These are phyloP conservation scores for Harlomillsia oculata DNA, from an alignment of 1,140 invertebrate genomes.

Conservation along the genomic window DNA sequence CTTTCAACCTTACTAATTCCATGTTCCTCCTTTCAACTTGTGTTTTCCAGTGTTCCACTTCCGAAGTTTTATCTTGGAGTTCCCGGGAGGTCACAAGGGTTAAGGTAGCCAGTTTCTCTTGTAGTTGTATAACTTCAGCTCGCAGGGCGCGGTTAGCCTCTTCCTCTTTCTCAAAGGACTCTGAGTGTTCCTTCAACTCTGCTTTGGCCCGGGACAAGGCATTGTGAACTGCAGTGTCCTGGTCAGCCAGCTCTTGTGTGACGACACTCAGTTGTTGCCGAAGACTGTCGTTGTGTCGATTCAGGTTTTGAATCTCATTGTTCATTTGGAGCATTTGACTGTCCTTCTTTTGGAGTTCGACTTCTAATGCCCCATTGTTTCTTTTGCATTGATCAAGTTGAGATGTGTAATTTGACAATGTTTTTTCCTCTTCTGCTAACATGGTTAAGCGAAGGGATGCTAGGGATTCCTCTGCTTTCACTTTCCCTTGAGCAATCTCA, in stretches of 20 bases:
- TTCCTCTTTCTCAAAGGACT: conserved; percentile 25
- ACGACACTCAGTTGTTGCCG: background rate
- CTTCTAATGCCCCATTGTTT: background rate
- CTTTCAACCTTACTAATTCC: conserved; percentile 21
- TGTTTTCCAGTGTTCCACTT: conserved; percentile 22
- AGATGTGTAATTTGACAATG: background rate
- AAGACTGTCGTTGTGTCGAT: background rate
- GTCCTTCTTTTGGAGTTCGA: background rate
- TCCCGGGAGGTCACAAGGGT: conserved; percentile 14
- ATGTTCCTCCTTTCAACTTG: conserved; percentile 21
- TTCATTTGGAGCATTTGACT: background rate
- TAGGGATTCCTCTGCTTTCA: conserved; percentile 21
- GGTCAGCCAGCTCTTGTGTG: conserved; percentile 11
- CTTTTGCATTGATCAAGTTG: conserved; percentile 9
- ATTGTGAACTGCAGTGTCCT: conserved; percentile 12
- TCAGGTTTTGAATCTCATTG: background rate
- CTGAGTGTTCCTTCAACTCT: conserved; percentile 27
- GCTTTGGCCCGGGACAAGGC: conserved; percentile 15
- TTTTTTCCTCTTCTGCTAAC: conserved; percentile 17
- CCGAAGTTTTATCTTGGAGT: conserved; percentile 16
- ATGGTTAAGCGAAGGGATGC: conserved; percentile 9
- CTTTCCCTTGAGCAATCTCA: conserved; percentile 10
- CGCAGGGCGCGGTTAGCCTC: conserved; percentile 24
- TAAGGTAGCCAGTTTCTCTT: conserved; percentile 21
- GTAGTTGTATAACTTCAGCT: conserved; percentile 16